phyloP scores from a whole-genome alignment of 2,797 vertebrate genomes.

The Sebastes trivittatus region DNA sequence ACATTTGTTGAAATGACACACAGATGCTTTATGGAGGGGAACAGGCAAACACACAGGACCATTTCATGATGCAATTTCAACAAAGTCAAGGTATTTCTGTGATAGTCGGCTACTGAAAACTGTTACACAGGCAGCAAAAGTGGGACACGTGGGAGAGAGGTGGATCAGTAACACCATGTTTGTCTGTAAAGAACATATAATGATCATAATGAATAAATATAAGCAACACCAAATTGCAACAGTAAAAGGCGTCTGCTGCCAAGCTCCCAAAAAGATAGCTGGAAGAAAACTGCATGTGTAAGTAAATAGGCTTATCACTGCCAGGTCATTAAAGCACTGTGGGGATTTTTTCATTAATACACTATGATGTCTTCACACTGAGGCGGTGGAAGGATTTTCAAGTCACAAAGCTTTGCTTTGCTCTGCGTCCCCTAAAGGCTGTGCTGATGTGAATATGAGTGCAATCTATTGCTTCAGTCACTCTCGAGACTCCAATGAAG shows the following conservation, averaged over 20 bases:
- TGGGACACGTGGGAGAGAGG: conserved; percentile 12
- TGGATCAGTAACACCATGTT: conserved; percentile 14
- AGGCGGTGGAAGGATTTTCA: conserved; percentile 31
- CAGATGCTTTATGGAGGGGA: background rate
- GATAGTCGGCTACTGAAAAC: conserved; percentile 1
- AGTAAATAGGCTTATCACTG: conserved; percentile 56
- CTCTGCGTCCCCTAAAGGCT: conserved; percentile 35
- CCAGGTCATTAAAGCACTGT: conserved; percentile 56
- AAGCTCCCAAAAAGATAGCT: conserved; percentile 27
- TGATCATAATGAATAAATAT: conserved; percentile 50
- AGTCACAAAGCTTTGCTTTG: conserved; percentile 53
- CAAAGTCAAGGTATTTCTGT: background rate
- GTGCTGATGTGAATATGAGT: conserved; percentile 21
- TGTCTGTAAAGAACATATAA: conserved; percentile 42
- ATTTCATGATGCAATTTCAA: conserved; percentile 3
- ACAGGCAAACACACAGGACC: background rate
- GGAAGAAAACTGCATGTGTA: conserved; percentile 45
- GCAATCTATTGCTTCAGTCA: conserved; percentile 33
- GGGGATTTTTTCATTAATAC: conserved; percentile 45
- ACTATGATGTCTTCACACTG: conserved; percentile 40
- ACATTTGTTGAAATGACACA: background rate
- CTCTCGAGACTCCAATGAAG: conserved; percentile 14
- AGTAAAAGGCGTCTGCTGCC: conserved; percentile 8
- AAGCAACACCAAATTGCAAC: conserved; percentile 15
- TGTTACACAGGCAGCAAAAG: conserved; percentile 14